Conservation (phyloP, 2,888 invertebrate genomes). For the Acleris cristana region DNA sequence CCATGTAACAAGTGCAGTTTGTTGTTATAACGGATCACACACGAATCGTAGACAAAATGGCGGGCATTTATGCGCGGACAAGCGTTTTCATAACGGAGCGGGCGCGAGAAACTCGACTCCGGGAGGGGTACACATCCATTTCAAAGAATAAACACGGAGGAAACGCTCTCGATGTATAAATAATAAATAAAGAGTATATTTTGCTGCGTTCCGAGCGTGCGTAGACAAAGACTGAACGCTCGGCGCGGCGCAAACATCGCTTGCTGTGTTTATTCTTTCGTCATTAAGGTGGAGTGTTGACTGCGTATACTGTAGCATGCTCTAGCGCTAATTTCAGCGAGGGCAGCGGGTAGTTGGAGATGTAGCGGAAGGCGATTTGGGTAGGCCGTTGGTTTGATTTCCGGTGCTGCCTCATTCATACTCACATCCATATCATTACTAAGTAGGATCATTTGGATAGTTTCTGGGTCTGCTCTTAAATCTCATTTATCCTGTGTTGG, state of each 20-base stretch:
- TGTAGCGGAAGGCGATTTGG: constrained; percentile 18
- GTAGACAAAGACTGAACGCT: constrained; percentile 74
- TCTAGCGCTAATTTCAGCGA: constrained; percentile 75
- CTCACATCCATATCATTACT: too few species aligned
- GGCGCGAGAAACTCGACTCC: constrained; percentile 53
- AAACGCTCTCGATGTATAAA: constrained; percentile 79
- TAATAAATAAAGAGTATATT: constrained; percentile 79
- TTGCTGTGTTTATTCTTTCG: constrained; percentile 73
- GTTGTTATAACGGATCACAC: constrained; percentile 66
- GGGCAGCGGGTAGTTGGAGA: constrained; percentile 48
- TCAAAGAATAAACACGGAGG: constrained; percentile 77
- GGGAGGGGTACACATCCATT: constrained; percentile 73
- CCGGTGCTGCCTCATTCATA: too few species aligned
- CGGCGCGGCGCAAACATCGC: constrained; percentile 62
- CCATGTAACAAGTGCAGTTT: constrained; percentile 56
- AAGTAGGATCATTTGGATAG: too few species aligned
- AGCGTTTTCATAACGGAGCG: constrained; percentile 61
- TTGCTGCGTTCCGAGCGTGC: constrained; percentile 69
- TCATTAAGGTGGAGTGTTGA: constrained; percentile 78
- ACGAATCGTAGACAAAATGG: constrained; percentile 60
- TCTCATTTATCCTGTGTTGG: too few species aligned
- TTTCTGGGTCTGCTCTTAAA: too few species aligned
- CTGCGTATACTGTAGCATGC: constrained; percentile 54
- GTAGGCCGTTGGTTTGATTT: background rate
- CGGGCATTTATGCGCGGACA: constrained; percentile 55